Evolutionary conservation across 2,797 vertebrate species (phyloP).

Genomic region (Hippopotamyrus pictus): DNA sequence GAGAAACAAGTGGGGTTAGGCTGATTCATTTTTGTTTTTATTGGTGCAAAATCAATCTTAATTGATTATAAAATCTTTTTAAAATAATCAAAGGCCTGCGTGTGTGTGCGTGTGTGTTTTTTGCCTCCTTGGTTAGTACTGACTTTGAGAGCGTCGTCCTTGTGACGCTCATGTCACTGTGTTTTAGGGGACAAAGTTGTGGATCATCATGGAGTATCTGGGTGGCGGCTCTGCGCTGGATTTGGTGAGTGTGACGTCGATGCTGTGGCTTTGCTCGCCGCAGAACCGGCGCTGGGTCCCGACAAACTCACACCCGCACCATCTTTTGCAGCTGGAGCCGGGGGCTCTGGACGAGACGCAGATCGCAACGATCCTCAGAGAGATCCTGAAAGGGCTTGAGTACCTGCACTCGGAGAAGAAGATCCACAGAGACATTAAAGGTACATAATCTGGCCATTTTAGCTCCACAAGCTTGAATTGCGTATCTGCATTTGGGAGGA

Average conservation of each 20-base stretch:
- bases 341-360: conserved; percentile 90
- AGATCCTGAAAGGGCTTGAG: conserved; percentile 76
- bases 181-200: conserved; percentile 88
- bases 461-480: not conserved
- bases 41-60: not conserved
- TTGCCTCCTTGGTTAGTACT: not conserved
- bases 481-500: not conserved
- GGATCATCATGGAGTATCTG: conserved; percentile 61
- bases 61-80: not conserved
- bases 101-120: not conserved
- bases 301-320: not conserved
- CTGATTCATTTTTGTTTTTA: not conserved
- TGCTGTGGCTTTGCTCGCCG: not conserved
- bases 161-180: conserved; percentile 2
- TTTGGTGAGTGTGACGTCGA: conserved; percentile 67
- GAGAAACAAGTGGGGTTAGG: not conserved
- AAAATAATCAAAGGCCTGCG: not conserved
- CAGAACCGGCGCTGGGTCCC: not conserved
- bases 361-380: conserved; percentile 93
- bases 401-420: conserved; percentile 85
- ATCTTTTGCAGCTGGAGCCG: conserved; percentile 78
- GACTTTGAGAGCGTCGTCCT: not conserved
- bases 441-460: conserved; percentile 40
- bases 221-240: conserved; percentile 91
- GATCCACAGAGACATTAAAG: conserved; percentile 98